These are phyloP conservation scores for Danaus plexippus DNA, from an alignment of 1,140 invertebrate genomes.

Conservation along the genomic window DNA sequence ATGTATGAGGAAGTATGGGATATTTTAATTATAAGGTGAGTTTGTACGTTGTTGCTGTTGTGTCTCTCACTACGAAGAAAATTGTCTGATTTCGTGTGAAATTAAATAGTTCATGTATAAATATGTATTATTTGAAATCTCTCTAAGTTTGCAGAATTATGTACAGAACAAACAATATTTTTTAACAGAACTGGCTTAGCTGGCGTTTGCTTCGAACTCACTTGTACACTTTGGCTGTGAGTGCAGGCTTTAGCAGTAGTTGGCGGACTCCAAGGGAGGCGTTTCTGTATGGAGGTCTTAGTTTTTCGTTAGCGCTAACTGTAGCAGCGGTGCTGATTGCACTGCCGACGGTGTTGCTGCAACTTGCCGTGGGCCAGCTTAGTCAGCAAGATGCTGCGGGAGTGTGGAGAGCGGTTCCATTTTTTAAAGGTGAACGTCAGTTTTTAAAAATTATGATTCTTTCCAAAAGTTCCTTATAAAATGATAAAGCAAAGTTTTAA, in stretches of 20 bases:
- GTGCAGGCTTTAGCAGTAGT: slow-evolving; percentile 68
- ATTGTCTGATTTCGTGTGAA: no score
- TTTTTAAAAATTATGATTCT: neutral
- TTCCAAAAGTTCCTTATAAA: neutral
- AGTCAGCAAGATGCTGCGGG: slow-evolving; percentile 83
- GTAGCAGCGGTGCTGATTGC: slow-evolving; percentile 76
- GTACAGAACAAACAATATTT: no score
- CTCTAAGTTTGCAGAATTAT: no score
- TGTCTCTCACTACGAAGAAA: neutral
- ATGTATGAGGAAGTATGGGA: slow-evolving; percentile 23
- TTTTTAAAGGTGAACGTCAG: slow-evolving; percentile 77
- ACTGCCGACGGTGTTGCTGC: slow-evolving; percentile 82
- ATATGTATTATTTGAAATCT: no score
- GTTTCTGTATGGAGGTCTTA: slow-evolving; percentile 71
- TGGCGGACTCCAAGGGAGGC: slow-evolving; percentile 71
- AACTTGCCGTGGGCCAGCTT: slow-evolving; percentile 84
- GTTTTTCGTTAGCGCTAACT: slow-evolving; percentile 79
- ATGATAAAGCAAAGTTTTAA: neutral
- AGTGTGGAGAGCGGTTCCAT: slow-evolving; percentile 84
- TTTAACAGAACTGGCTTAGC: slow-evolving; percentile 32
- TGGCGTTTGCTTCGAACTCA: slow-evolving; percentile 39
- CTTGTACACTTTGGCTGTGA: slow-evolving; percentile 68
- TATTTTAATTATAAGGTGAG: slow-evolving; percentile 37
- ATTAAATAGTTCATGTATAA: no score
- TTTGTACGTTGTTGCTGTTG: neutral